Conservation (phyloP, 2,888 invertebrate genomes). For the Brachylomia viminalis region DNA sequence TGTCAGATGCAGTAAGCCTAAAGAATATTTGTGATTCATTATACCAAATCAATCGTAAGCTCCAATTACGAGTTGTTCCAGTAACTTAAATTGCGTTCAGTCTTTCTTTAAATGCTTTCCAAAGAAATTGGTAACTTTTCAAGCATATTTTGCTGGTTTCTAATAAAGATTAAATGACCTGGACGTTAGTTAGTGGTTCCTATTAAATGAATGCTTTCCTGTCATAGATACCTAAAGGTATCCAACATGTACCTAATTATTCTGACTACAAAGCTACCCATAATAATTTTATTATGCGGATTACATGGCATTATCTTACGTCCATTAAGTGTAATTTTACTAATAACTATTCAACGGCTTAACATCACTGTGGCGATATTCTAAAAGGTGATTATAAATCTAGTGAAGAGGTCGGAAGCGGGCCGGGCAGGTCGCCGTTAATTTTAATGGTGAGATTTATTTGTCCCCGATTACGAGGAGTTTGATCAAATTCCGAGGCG, state of each 20-base stretch:
- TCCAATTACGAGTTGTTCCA: slow-evolving; percentile 41
- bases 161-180: slow-evolving; percentile 35
- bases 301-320: slow-evolving; percentile 74
- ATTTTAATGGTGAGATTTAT: slow-evolving; percentile 88
- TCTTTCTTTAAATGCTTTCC: slow-evolving; percentile 46
- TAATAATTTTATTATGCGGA: slow-evolving; percentile 74
- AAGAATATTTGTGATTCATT: slow-evolving; percentile 63
- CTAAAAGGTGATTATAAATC: slow-evolving; percentile 86
- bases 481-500: slow-evolving; percentile 84
- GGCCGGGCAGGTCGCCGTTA: slow-evolving; percentile 80
- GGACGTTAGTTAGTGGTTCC: slow-evolving; percentile 26
- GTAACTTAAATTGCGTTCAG: slow-evolving; percentile 38
- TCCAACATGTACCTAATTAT: slow-evolving; percentile 55
- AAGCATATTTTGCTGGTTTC: slow-evolving; percentile 22
- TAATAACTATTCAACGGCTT: slow-evolving; percentile 78
- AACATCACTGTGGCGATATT: slow-evolving; percentile 77
- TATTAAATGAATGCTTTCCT: slow-evolving; percentile 58
- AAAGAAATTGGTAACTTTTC: slow-evolving; percentile 38
- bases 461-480: slow-evolving; percentile 84
- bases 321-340: slow-evolving; percentile 75
- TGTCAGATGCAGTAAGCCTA: slow-evolving; percentile 75
- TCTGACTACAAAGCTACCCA: slow-evolving; percentile 65
- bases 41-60: slow-evolving; percentile 56
- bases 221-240: slow-evolving; percentile 56
- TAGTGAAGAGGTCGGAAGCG: slow-evolving; percentile 84